Base-by-base conservation (phyloP, 2,113 vertebrate genomes). In the Poeciliopsis occidentalis region DNA sequence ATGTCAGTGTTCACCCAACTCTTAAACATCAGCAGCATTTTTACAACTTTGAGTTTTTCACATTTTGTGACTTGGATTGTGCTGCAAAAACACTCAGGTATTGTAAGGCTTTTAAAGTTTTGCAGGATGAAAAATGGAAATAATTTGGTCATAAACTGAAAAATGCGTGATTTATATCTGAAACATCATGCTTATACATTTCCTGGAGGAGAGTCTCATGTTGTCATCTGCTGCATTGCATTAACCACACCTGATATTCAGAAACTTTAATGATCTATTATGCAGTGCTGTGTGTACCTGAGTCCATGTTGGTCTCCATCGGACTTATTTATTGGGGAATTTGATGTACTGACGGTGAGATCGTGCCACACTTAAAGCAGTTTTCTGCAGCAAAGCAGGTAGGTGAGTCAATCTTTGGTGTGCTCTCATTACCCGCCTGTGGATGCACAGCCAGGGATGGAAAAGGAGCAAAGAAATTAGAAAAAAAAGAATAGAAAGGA, bases 341-440 rank as follows among this genome's bases (percentile, higher is more conserved):
- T 72, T 78, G 65, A 83, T 79, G 62, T 31, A 30, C 47, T 60
- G 64, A 27, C 22, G 75, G 76, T 60, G 77, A 76, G 75, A 71
- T 80, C 85, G 68, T 80, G 81, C 76, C 31, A 72, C 76, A 75
- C 69, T 71, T 61, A 7, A 68, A 77, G 72, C 39, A 54, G 73
- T 65, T 83, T 75, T 79, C 68, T 73, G 79, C 73, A 77, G 75
- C 71, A 77, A 80, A 78, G 51, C 67, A 79, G 71, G 60, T 72
- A 90, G 88, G 89, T 89, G 71, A 88, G 78, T 74, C 82, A 82
- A 71, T 89, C 75, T 79, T 81, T 77, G 75, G 64, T 78, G 80
- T 67, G 79, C 76, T 89, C 81, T 89, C 82, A 85, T 90, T 90
- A 82, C 85, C 85, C 65, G 77, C 87, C 88, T 80, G 82, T 81